Evolutionary conservation across 2,888 invertebrate species (phyloP).

Genomic region (Odontothrips loti): DNA sequence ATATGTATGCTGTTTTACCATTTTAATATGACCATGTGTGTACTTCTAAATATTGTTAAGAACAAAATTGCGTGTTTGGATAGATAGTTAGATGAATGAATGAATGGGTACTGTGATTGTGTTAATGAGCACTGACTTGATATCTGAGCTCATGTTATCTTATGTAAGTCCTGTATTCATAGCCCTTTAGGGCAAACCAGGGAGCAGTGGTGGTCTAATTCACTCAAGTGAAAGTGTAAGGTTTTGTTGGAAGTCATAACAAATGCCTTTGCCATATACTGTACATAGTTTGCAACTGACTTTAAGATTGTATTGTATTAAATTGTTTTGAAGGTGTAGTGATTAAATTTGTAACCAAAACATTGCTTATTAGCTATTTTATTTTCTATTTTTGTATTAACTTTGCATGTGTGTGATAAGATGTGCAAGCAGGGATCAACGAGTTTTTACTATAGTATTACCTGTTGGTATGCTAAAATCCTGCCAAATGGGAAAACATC

Average conservation of each 20-base stretch:
- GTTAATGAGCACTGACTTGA: neutral
- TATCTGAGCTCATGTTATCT: neutral
- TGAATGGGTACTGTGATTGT: conserved; percentile 18
- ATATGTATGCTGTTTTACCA: conserved; percentile 18
- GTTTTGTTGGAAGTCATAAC: neutral
- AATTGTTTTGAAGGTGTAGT: neutral
- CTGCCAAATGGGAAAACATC: too few relatives aligned
- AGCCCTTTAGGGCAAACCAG: neutral
- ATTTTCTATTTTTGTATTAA: neutral
- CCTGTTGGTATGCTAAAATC: neutral
- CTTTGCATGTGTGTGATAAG: neutral
- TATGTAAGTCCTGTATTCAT: neutral
- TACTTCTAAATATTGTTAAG: neutral
- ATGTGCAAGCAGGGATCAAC: neutral
- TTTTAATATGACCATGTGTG: conserved; percentile 23
- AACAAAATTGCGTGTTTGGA: neutral
- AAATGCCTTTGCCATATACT: neutral
- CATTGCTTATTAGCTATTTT: conserved; percentile 4
- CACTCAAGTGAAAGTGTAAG: neutral
- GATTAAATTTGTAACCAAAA: conserved; percentile 3
- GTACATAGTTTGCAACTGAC: neutral
- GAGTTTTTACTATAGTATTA: neutral
- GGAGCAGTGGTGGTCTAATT: neutral
- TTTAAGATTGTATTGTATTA: neutral
- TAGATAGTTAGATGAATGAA: neutral